These are phyloP conservation scores for Drosophila insularis DNA, from an alignment of 1,140 invertebrate species.

Conservation along the genomic window DNA sequence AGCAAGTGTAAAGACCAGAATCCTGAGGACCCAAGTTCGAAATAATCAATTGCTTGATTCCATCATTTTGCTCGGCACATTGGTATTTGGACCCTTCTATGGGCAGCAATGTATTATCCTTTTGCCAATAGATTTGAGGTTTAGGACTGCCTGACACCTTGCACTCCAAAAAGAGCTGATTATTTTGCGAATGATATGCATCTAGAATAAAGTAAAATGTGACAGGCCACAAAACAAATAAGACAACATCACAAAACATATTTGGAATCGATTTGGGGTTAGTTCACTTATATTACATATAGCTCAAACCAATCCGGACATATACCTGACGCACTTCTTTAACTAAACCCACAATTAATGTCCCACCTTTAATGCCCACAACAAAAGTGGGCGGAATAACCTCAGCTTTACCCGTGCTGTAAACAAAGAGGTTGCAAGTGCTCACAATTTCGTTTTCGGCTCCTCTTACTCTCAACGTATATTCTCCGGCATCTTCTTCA, in stretches of 20 bases:
- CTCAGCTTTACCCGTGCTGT: constrained; percentile 66
- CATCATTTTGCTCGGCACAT: constrained; percentile 56
- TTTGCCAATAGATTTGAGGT: constrained; percentile 89
- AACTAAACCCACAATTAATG: constrained; percentile 4
- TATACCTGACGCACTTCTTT: constrained; percentile 42
- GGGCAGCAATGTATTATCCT: constrained; percentile 86
- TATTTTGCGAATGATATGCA: constrained; percentile 73
- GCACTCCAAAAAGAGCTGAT: constrained; percentile 73
- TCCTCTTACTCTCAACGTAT: constrained; percentile 86
- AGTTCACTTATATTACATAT: constrained; percentile 38
- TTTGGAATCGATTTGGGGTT: constrained; percentile 4
- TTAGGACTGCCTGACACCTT: constrained; percentile 79
- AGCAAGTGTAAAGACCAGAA: constrained; percentile 74
- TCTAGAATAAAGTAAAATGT: constrained; percentile 53
- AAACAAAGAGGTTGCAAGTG: constrained; percentile 78
- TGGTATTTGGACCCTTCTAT: constrained; percentile 84
- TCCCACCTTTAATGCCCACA: constrained; percentile 80
- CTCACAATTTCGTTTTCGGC: constrained; percentile 79
- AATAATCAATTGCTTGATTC: constrained; percentile 70
- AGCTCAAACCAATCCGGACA: constrained; percentile 30
- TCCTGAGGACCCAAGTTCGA: constrained; percentile 53
- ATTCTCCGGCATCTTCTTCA: constrained; percentile 85
- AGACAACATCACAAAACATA: constrained; percentile 28
- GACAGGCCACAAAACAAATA: constrained; percentile 50
- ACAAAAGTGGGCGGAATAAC: constrained; percentile 72